Conservation (phyloP, 1,140 invertebrate species). For the Drosophila melanogaster region DNA sequence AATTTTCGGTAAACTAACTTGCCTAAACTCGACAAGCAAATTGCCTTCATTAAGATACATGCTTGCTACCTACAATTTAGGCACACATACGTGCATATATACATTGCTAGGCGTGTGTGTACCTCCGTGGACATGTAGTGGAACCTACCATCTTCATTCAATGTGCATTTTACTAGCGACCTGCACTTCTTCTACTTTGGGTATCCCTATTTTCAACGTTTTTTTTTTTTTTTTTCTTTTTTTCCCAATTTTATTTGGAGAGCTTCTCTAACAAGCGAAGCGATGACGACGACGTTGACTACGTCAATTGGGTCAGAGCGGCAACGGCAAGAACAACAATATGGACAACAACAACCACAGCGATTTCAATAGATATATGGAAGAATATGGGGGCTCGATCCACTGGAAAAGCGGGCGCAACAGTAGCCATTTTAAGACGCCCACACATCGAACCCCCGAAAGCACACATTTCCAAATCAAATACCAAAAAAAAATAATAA, state of each 20-base stretch:
- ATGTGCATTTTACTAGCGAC: slow-evolving; percentile 55
- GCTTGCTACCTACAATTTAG: slow-evolving; percentile 81
- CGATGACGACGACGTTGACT: slow-evolving; percentile 58
- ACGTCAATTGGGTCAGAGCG: slow-evolving; percentile 76
- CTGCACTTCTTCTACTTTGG: slow-evolving; percentile 45
- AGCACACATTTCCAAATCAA: slow-evolving; percentile 20
- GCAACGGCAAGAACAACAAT: slow-evolving; percentile 37
- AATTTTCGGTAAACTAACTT: slow-evolving; percentile 84
- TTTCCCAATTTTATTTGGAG: slow-evolving; percentile 49
- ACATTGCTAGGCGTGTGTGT: slow-evolving; percentile 10
- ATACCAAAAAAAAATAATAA: slow-evolving; percentile 5
- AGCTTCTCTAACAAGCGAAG: slow-evolving; percentile 58
- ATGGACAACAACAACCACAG: slow-evolving; percentile 55
- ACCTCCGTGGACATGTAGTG: slow-evolving; percentile 25
- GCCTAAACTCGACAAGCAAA: slow-evolving; percentile 83
- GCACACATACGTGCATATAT: slow-evolving; percentile 35
- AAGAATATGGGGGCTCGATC: slow-evolving; percentile 31
- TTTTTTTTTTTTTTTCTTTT: slow-evolving; percentile 16
- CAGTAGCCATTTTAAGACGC: slow-evolving; percentile 78
- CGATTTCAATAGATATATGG: slow-evolving; percentile 74
- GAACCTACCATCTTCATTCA: slow-evolving; percentile 52
- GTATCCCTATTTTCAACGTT: slow-evolving; percentile 27
- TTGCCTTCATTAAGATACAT: slow-evolving; percentile 83
- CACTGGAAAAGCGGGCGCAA: slow-evolving; percentile 38
- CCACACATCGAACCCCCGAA: slow-evolving; percentile 55